Base-by-base conservation (phyloP, 2,888 invertebrate species). In the Ferdinandea cuprea region DNA sequence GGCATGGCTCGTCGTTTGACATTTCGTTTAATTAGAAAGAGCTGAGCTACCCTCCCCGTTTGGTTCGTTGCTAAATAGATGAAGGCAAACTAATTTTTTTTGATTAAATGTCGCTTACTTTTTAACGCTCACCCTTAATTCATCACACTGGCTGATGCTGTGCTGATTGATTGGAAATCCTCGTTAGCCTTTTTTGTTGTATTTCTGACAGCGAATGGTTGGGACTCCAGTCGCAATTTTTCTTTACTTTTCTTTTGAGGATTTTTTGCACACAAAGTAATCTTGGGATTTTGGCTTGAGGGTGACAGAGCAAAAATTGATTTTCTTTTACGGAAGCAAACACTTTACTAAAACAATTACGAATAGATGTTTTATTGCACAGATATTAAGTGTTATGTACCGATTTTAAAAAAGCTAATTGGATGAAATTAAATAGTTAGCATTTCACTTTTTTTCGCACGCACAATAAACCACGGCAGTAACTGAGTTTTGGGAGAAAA, bases 231-330 rank as follows among this genome's bases (percentile, higher is more conserved):
- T 61, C 9, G 9, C n/a, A 37, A 30, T 54, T 37, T 63, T 63
- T 37, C 37, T 35, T n/a, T n/a, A n/a, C n/a, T n/a, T n/a, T n/a
- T n/a, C n/a, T n/a, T n/a, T n/a, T n/a, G n/a, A n/a, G n/a, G n/a
- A 35, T 48, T 68, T 42, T 56, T 65, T 35, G 58, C 65, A 68
- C 65, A 68, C 44, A 65, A 56, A 56, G 11, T 54, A 73, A n/a
- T 30, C 3, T 9, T 8, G 11, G 8, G 0, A 7, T 9, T 7
- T 15, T 40, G 40, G n/a, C n/a, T n/a, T 52, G 42, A 35, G 65
- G 52, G 71, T 81, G 81, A 81, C 81, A 61, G 81, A 71, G 81
- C 81, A 71, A 52, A 66, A 66, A 54, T 77, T 76, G 77, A 77
- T 81, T 81, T 81, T 77, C 71, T 65, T 66, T 66, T 50, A 3